phyloP scores from a whole-genome alignment of 1,140 invertebrate species.

The Drosophila mauritiana region DNA sequence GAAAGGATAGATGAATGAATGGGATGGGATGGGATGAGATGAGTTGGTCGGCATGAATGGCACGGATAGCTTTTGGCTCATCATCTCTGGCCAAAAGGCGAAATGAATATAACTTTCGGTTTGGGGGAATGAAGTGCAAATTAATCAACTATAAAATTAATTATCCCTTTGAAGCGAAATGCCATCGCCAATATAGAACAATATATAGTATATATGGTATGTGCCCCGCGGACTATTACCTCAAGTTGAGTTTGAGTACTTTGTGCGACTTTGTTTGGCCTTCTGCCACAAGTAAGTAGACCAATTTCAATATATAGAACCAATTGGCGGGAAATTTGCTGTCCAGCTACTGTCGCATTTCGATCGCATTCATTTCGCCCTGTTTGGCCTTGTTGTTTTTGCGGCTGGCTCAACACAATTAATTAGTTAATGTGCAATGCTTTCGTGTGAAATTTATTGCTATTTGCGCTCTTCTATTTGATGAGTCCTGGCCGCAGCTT shows the following conservation, averaged over 20 bases:
- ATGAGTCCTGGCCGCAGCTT: constrained; percentile 45
- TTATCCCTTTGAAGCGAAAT: constrained; percentile 50
- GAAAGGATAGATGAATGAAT: constrained; percentile 7
- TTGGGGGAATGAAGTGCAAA: constrained; percentile 40
- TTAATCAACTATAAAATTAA: constrained; percentile 63
- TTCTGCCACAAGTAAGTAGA: background rate
- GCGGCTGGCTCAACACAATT: constrained; percentile 77
- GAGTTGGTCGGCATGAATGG: constrained; percentile 21
- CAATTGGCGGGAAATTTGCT: constrained; percentile 22
- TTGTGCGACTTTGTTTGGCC: background rate
- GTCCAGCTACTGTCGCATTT: constrained; percentile 17
- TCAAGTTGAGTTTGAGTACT: constrained; percentile 1
- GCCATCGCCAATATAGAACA: constrained; percentile 7
- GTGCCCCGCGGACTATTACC: background rate
- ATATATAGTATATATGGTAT: background rate
- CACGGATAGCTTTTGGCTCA: constrained; percentile 49
- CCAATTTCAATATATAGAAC: constrained; percentile 11
- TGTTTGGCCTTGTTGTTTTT: constrained; percentile 45
- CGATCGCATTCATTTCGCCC: constrained; percentile 25
- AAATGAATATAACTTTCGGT: constrained; percentile 12
- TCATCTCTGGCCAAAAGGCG: constrained; percentile 22
- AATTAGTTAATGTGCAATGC: constrained; percentile 78
- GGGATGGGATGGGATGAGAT: background rate
- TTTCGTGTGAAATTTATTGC: constrained; percentile 78
- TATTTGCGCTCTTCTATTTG: constrained; percentile 67